Conservation (phyloP, 1,140 invertebrate species). For the Zaprionus africanus region DNA sequence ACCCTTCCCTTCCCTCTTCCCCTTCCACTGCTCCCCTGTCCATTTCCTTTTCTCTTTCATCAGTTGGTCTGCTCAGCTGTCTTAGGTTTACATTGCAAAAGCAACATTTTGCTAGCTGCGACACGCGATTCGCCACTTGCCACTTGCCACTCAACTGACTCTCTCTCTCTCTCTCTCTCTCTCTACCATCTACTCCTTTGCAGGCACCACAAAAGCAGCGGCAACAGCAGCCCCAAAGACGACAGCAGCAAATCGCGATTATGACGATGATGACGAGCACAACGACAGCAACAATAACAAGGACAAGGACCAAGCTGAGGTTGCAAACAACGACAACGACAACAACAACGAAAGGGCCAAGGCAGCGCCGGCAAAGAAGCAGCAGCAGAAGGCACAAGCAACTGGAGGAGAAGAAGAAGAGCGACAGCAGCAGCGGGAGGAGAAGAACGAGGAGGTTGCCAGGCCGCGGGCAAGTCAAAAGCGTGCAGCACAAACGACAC, state of each 20-base stretch:
- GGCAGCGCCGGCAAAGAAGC: slow-evolving; percentile 12
- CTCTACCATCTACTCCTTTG: slow-evolving; percentile 60
- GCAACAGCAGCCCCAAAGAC: slow-evolving; percentile 59
- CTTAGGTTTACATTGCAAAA: slow-evolving; percentile 73
- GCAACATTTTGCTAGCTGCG: slow-evolving; percentile 76
- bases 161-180: too few species aligned
- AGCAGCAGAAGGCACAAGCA: neutral
- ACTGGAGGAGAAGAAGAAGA: too few species aligned
- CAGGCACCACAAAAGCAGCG: slow-evolving; percentile 53
- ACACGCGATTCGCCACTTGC: slow-evolving; percentile 60
- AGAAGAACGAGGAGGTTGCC: slow-evolving; percentile 12
- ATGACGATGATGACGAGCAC: slow-evolving; percentile 76
- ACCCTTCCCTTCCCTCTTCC: neutral
- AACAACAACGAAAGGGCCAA: slow-evolving; percentile 2
- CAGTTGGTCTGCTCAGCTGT: slow-evolving; percentile 26
- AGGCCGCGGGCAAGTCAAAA: slow-evolving; percentile 76
- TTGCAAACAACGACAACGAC: slow-evolving; percentile 21
- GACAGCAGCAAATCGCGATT: slow-evolving; percentile 77
- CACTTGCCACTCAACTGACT: slow-evolving; percentile 64
- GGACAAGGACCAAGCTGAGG: slow-evolving; percentile 28
- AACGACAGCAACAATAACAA: slow-evolving; percentile 37
- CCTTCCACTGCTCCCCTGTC: neutral
- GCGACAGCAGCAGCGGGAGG: slow-evolving; percentile 1
- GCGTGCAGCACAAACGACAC: slow-evolving; percentile 80
- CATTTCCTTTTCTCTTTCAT: slow-evolving; percentile 11